A percentile compares a stretch with the other conserved stretches of the same genome.
Evolutionary conservation across 2,888 invertebrate genomes (phyloP).

Genomic region (Aleiodes alternator): DNA sequence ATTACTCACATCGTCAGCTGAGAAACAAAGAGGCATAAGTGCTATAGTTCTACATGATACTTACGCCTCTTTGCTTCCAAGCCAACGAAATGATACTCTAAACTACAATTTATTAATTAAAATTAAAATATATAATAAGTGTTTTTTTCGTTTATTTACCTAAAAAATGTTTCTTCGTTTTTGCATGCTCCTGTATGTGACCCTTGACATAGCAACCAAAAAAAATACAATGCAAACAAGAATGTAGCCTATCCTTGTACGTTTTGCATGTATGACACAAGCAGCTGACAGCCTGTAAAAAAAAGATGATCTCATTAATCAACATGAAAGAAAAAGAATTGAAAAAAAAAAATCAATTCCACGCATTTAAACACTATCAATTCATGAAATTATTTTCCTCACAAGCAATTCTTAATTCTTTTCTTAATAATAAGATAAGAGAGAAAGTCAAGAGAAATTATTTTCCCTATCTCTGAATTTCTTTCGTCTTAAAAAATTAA

Average conservation of each 20-base stretch:
- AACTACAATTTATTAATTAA: too few relatives aligned
- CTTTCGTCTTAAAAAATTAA: too few relatives aligned
- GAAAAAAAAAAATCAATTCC: neutral
- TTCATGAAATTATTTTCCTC: neutral
- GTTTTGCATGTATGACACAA: slow-evolving; percentile 89
- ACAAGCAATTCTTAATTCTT: neutral
- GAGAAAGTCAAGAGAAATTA: neutral
- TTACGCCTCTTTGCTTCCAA: too few relatives aligned
- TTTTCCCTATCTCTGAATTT: neutral
- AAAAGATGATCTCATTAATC: slow-evolving; percentile 56
- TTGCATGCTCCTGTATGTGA: slow-evolving; percentile 92
- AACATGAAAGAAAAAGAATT: neutral
- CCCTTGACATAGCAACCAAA: slow-evolving; percentile 90
- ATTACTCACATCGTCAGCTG: too few relatives aligned
- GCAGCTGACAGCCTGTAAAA: slow-evolving; percentile 85
- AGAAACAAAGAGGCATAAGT: too few relatives aligned
- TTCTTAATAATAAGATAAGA: too few relatives aligned
- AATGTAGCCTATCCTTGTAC: slow-evolving; percentile 87
- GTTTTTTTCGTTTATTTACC: slow-evolving; percentile 72
- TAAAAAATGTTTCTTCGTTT: slow-evolving; percentile 87
- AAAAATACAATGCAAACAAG: slow-evolving; percentile 93
- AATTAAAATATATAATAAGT: neutral
- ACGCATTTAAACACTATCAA: neutral
- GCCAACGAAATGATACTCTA: too few relatives aligned
- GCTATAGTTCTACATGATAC: too few relatives aligned